Evolutionary conservation across 2,888 invertebrate species (phyloP), one percentile per base, ranked within the genome.

Genomic region (Xanthia togata): DNA sequence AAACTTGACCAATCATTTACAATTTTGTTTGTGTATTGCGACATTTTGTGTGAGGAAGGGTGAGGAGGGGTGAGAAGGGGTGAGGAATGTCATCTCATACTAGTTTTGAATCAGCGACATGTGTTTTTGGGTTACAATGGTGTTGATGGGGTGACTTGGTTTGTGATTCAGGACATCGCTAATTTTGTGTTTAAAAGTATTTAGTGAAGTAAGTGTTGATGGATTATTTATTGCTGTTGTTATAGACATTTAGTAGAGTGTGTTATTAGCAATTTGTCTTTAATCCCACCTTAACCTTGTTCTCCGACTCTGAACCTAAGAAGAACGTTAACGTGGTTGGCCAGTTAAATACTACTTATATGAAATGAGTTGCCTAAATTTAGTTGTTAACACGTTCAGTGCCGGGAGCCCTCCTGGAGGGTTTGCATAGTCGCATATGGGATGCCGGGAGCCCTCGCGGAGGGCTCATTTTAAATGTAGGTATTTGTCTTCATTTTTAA

Each of bases 61-160:
- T 4, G 5, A 38, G 47, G 47, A 50, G 70, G 82, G 81, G 81
- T 70, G 79, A 73, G 71, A 86, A 50, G 70, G 82, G 81, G 81
- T 70, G 79, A 73, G 72, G 86, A 79, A 84, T 91, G 79, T 92
- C 91, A 85, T 69, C 53, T 74, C 88, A 88, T 75, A 83, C 64
- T 92, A 90, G 92, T 82, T 79, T 87, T 82, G 85, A 90, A 93
- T 90, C 90, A 89, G 91, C 90, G 89, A 93, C 93, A 93, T 93
- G 92, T 94, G 93, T 92, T 93, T 83, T 90, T 82, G 84, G 85
- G 89, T 89, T 90, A 91, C 89, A 92, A 71, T 92, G 89, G 87
- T 86, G 90, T 92, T 72, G 53, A 47, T 81, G 82, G 90, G 90
- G 88, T 89, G 90, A 89, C 91, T 89, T 88, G 79, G 79, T 89